Conservation (phyloP, 2,888 invertebrate species). For the Lasius platythorax region DNA sequence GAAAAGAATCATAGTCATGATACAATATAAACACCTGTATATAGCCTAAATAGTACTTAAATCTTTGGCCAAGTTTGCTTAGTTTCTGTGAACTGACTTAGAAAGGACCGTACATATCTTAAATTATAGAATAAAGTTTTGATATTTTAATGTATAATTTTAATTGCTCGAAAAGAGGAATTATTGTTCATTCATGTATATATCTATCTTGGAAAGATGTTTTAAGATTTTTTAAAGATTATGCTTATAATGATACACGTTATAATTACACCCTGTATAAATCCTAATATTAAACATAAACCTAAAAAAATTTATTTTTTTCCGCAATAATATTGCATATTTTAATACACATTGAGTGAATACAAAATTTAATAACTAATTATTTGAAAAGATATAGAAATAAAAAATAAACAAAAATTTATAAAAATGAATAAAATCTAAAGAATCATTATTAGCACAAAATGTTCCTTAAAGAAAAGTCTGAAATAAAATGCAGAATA, state of each 20-base stretch:
- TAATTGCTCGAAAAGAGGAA: not conserved
- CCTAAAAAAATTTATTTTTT: not conserved
- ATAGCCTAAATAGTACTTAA: not conserved
- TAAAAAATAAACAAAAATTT: not conserved
- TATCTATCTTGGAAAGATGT: not conserved
- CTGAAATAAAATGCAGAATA: not conserved
- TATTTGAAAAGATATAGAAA: not conserved
- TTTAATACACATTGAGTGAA: not conserved
- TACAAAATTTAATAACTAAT: not conserved
- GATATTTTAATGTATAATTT: not conserved
- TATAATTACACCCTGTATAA: not conserved
- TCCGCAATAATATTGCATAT: not conserved
- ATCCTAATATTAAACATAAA: not conserved
- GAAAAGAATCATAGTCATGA: not conserved
- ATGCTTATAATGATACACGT: not conserved
- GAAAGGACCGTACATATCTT: not conserved
- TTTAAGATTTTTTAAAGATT: not conserved
- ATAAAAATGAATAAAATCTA: not conserved
- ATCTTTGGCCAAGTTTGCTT: constrained; percentile 21
- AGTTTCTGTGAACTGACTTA: not conserved
- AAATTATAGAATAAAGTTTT: not conserved
- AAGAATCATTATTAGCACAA: not conserved
- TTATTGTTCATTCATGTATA: not conserved
- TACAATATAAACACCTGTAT: not conserved
- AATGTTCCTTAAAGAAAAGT: not conserved